phyloP scores from a whole-genome alignment of 1,140 invertebrate species.

The Drosophila melanica region DNA sequence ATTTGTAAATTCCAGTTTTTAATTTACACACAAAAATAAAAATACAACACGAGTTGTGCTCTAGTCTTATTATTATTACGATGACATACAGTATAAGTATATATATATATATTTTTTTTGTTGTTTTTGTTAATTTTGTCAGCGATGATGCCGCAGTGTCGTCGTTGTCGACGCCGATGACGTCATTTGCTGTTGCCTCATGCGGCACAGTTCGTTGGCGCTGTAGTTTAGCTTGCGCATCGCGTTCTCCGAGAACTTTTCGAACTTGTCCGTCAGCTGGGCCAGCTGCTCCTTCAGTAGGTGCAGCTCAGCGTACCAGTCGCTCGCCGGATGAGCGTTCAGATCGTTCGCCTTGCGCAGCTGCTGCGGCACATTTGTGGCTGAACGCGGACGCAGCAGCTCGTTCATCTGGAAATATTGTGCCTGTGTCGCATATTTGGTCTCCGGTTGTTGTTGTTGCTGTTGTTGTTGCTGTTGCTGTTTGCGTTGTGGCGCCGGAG shows the following conservation, averaged over 20 bases:
- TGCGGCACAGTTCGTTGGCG: slow-evolving; percentile 74
- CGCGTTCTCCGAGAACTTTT: slow-evolving; percentile 68
- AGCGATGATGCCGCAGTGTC: slow-evolving; percentile 54
- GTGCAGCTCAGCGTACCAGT: slow-evolving; percentile 62
- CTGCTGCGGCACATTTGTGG: slow-evolving; percentile 78
- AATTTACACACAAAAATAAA: no score
- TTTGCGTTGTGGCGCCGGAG: slow-evolving; percentile 9
- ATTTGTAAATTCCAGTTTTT: no score
- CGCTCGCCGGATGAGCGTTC: slow-evolving; percentile 68
- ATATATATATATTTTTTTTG: not conserved
- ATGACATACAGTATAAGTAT: no score
- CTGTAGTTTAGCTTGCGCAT: slow-evolving; percentile 71
- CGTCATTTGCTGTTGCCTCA: slow-evolving; percentile 47
- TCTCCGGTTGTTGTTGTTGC: slow-evolving; percentile 15
- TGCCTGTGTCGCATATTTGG: slow-evolving; percentile 15
- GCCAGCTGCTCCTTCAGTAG: slow-evolving; percentile 59
- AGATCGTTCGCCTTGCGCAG: slow-evolving; percentile 61
- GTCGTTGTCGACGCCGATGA: slow-evolving; percentile 23
- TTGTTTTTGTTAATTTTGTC: not conserved
- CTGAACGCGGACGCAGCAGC: slow-evolving; percentile 72
- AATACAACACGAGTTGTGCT: no score
- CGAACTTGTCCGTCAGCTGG: slow-evolving; percentile 63
- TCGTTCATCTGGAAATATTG: slow-evolving; percentile 66
- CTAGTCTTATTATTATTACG: no score
- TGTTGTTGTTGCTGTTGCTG: slow-evolving; percentile 9